These are phyloP conservation scores for Caenorhabditis brenneri DNA, from an alignment of 1,140 invertebrate species.

Conservation along the genomic window DNA sequence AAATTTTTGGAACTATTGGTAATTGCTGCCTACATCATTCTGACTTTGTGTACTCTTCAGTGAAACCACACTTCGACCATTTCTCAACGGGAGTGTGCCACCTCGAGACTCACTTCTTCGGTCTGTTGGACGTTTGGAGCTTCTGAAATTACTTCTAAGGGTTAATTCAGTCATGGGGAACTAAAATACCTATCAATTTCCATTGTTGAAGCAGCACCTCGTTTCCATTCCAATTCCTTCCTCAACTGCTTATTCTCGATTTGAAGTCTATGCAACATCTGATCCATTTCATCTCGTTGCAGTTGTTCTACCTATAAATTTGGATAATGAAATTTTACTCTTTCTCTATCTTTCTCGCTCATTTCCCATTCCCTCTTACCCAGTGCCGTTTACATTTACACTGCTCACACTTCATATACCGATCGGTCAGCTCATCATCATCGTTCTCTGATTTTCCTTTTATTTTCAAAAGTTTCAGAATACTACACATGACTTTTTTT, in stretches of 20 bases:
- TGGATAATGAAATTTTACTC: background rate
- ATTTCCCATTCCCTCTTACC: no score
- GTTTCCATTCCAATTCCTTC: conserved; percentile 57
- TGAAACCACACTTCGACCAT: conserved; percentile 40
- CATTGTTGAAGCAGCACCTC: conserved; percentile 57
- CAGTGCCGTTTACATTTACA: background rate
- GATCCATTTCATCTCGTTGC: conserved; percentile 69
- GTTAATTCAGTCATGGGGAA: background rate
- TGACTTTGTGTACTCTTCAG: conserved; percentile 44
- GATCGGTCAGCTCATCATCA: background rate
- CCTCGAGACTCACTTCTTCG: conserved; percentile 4
- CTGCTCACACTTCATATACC: background rate
- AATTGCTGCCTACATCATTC: conserved; percentile 46
- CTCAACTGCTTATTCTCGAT: conserved; percentile 63
- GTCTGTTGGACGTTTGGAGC: background rate
- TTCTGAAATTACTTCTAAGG: background rate
- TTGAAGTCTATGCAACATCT: conserved; percentile 67
- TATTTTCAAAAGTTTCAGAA: conserved; percentile 23
- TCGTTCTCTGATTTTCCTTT: background rate
- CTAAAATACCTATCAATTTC: conserved; percentile 55
- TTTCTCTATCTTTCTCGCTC: no score
- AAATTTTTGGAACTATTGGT: no score
- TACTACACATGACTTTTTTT: background rate
- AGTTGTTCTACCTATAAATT: conserved; percentile 64
- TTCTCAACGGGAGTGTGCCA: conserved; percentile 43